Evolutionary conservation across 2,113 vertebrate species (phyloP).

Genomic region (Malurus elegans): DNA sequence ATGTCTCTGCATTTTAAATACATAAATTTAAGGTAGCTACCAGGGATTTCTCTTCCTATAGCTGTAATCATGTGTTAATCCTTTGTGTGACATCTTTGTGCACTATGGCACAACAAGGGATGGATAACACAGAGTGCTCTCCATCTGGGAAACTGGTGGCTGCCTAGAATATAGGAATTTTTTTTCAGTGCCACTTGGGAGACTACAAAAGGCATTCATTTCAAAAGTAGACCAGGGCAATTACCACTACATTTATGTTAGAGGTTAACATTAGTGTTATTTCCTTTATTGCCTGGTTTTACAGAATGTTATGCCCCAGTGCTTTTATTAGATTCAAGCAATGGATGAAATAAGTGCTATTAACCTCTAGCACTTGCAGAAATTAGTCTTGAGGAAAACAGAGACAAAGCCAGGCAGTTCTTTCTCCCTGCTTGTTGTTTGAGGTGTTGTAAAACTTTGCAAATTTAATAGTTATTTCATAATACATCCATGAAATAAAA

Average conservation of each 20-base stretch:
- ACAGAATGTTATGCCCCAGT: constrained; percentile 69
- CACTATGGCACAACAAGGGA: background rate
- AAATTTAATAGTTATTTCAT: constrained; percentile 9
- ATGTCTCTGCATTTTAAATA: background rate
- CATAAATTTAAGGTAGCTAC: background rate
- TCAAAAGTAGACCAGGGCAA: constrained; percentile 60
- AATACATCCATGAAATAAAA: background rate
- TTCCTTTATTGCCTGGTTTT: constrained; percentile 71
- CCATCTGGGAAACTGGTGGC: background rate
- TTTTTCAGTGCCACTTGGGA: constrained; percentile 39
- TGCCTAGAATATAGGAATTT: background rate
- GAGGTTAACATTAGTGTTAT: constrained; percentile 72
- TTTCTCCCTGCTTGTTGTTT: background rate
- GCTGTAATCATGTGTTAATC: background rate
- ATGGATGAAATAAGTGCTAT: constrained; percentile 75
- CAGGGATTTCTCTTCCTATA: background rate
- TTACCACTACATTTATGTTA: constrained; percentile 73
- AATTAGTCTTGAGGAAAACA: constrained; percentile 63
- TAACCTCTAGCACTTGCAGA: constrained; percentile 75
- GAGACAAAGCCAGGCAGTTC: constrained; percentile 18
- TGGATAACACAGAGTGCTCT: background rate
- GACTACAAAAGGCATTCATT: constrained; percentile 68
- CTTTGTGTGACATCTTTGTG: background rate
- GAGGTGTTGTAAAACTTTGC: background rate
- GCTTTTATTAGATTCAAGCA: constrained; percentile 75